Base-by-base conservation (phyloP, 2,888 invertebrate genomes). In the Polietes domitor region DNA sequence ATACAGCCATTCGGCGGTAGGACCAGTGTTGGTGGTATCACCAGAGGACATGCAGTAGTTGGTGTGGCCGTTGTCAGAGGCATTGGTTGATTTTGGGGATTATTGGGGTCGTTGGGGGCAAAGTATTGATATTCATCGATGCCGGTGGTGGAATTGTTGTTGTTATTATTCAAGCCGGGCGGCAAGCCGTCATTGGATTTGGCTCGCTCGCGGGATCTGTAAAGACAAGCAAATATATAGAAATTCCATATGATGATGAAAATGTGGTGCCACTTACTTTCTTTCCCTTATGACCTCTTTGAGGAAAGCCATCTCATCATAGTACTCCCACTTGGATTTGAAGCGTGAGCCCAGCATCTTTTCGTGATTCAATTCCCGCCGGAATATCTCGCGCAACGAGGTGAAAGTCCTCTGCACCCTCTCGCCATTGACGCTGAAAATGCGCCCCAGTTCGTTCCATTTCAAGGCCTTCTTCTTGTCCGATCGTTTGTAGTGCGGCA, bases 301-400 rank as follows among this genome's bases (percentile, higher is more conserved):
- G 2, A 91, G 89, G 63, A 91, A 91, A 2, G 89, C 88, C 91
- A 91, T 91, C 75, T 89, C 90, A 80, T 90, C 90, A 77, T 91
- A 91, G 78, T 91, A 91, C 50, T 91, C 91, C 91, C 91, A 91
- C 71, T 92, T 91, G 50, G 91, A 92, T 86, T 90, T 91, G 81
- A 91, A 91, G 1, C 91, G 88, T 2, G 86, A 81, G 70, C 91
- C 91, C 79, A 91, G 85, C 89, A 91, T 87, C 82, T 91, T 91
- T 79, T 91, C 91, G 70, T 91, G 90, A 72, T 91, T 91, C 26
- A 91, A 83, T 77, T 91, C 91, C 4, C 91, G 88, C 0, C 91
- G 89, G 74, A 91, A 91, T 81, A 91, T 92, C 86, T 91, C 91
- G 2, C 91, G 87, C 19, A 91, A 77, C 0, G 91, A 91, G 10